Percentiles rank a stretch among this genome's conserved stretches.
Evolutionary conservation across 2,888 invertebrate genomes (phyloP).

Genomic region (Podabrus alpinus): DNA sequence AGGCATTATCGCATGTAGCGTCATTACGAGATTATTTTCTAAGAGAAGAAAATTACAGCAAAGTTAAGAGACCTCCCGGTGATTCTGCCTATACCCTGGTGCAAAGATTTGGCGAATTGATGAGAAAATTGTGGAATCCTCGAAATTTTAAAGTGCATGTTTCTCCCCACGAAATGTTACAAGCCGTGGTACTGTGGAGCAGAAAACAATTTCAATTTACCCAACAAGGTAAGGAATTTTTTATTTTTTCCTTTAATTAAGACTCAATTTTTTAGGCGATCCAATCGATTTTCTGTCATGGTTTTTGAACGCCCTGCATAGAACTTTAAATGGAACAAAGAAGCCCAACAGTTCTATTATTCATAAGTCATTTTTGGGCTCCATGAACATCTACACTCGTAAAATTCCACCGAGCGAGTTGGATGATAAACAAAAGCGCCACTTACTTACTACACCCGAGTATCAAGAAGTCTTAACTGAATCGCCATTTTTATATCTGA

Average conservation of each 20-base stretch:
- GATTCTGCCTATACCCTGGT: slow-evolving; percentile 92
- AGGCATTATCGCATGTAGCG: slow-evolving; percentile 94
- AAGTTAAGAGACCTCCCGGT: slow-evolving; percentile 90
- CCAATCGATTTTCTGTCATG: slow-evolving; percentile 97
- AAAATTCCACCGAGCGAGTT: slow-evolving; percentile 93
- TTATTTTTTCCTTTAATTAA: background rate
- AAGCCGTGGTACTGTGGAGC: slow-evolving; percentile 96
- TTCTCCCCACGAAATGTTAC: slow-evolving; percentile 99
- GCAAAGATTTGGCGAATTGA: slow-evolving; percentile 90
- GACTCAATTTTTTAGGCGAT: slow-evolving; percentile 70
- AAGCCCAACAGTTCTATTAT: slow-evolving; percentile 88
- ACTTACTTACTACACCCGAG: slow-evolving; percentile 78
- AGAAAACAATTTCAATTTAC: slow-evolving; percentile 98
- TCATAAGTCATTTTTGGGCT: slow-evolving; percentile 91
- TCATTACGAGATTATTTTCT: slow-evolving; percentile 95
- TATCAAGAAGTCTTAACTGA: slow-evolving; percentile 87
- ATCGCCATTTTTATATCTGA: slow-evolving; percentile 93
- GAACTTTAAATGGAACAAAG: slow-evolving; percentile 91
- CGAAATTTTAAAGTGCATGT: slow-evolving; percentile 99
- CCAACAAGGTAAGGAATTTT: slow-evolving; percentile 75
- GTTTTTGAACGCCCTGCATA: slow-evolving; percentile 95
- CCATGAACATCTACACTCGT: slow-evolving; percentile 86
- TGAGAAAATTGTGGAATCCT: slow-evolving; percentile 98
- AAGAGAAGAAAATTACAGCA: slow-evolving; percentile 88
- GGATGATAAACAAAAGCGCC: slow-evolving; percentile 85